A percentile compares a stretch with the other conserved stretches of the same genome.
Evolutionary conservation across 1,140 invertebrate species (phyloP).

Genomic region (Drosophila pseudoananassae): DNA sequence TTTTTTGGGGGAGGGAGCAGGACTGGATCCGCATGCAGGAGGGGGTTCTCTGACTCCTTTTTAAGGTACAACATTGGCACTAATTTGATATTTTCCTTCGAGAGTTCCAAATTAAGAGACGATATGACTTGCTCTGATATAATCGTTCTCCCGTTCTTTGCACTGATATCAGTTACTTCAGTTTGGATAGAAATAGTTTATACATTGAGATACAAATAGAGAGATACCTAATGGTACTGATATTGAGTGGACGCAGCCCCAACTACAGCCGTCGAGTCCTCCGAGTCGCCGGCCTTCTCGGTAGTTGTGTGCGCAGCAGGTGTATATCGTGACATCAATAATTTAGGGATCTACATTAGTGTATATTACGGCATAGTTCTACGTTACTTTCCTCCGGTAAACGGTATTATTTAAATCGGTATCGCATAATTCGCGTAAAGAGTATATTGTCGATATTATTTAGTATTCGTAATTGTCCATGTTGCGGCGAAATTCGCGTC

Average conservation of each 20-base stretch:
- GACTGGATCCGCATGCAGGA: conserved; percentile 3
- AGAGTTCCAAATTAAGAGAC: conserved; percentile 26
- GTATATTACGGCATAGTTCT: conserved; percentile 38
- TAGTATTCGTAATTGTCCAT: conserved; percentile 74
- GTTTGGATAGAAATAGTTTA: conserved; percentile 44
- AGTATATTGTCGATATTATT: conserved; percentile 44
- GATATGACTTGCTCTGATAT: conserved; percentile 73
- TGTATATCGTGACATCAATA: conserved; percentile 36
- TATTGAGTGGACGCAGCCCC: conserved; percentile 24
- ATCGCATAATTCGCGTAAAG: conserved; percentile 40
- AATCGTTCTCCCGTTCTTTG: conserved; percentile 50
- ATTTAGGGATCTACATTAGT: conserved; percentile 26
- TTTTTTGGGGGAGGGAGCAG: neutral
- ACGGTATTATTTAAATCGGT: conserved; percentile 31
- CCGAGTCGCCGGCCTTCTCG: neutral
- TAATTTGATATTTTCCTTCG: conserved; percentile 36
- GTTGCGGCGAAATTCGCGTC: conserved; percentile 77
- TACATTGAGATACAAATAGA: conserved; percentile 36
- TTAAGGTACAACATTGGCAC: conserved; percentile 72
- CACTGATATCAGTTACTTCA: conserved; percentile 76
- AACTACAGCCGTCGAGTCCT: conserved; percentile 30
- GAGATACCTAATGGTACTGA: conserved; percentile 40
- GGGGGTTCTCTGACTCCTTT: conserved; percentile 7
- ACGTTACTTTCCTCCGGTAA: conserved; percentile 28
- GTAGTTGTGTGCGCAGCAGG: conserved; percentile 19